Percentiles rank a stretch among this genome's conserved stretches.
Evolutionary conservation across 2,113 vertebrate species (phyloP).

Genomic region (Labrus mixtus): DNA sequence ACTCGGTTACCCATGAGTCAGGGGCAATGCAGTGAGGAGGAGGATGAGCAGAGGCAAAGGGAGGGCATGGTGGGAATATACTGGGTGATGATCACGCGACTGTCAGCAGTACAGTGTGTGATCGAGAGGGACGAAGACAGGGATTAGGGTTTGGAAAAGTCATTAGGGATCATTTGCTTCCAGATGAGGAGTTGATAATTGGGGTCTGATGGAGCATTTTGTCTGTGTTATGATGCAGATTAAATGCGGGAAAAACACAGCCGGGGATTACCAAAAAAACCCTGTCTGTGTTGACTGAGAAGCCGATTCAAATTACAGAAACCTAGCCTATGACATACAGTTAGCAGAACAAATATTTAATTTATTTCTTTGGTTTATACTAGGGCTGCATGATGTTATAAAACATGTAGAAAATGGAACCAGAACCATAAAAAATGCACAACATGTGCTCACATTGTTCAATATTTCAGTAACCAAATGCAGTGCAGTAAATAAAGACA

Average conservation of each 20-base stretch:
- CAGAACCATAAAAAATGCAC: too few species aligned
- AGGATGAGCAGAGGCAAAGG: constrained; percentile 2
- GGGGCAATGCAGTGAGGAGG: neutral
- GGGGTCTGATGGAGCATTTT: constrained; percentile 13
- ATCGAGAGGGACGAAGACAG: constrained; percentile 1
- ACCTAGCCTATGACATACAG: too few species aligned
- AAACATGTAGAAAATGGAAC: too few species aligned
- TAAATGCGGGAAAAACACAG: neutral
- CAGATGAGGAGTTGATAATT: constrained; percentile 16
- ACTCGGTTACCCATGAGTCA: constrained; percentile 38
- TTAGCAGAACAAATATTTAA: too few species aligned
- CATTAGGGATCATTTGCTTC: constrained; percentile 8
- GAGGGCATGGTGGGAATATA: constrained; percentile 13
- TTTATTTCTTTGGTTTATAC: too few species aligned
- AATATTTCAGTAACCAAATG: too few species aligned
- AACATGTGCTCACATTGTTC: too few species aligned
- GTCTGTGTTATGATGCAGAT: constrained; percentile 27
- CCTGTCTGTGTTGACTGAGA: too few species aligned
- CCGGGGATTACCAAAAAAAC: neutral
- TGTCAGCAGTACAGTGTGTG: neutral
- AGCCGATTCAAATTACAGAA: too few species aligned
- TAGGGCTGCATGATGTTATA: too few species aligned
- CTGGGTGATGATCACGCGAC: constrained; percentile 32
- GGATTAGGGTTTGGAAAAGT: constrained; percentile 14
- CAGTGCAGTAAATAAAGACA: too few species aligned